Percentiles rank a stretch among this genome's conserved stretches.
Evolutionary conservation across 92 coral and sea anemone species (phyloP).

Genomic region (Blastomussa wellsi): DNA sequence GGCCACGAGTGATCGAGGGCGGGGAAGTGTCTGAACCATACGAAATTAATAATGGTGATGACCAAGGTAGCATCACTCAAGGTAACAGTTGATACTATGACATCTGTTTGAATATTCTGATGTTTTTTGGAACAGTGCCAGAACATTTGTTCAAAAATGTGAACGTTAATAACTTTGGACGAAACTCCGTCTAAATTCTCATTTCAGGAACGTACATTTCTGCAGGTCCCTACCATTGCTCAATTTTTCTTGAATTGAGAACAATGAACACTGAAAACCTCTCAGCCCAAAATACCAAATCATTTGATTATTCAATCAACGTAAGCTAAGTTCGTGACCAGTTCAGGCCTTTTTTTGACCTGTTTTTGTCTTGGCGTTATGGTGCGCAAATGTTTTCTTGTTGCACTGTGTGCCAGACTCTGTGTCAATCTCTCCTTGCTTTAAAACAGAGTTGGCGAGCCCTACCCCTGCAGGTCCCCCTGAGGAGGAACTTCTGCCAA

Average conservation of each 20-base stretch:
- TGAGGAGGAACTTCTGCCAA: background rate
- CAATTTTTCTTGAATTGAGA: too few relatives aligned
- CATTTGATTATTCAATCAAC: too few relatives aligned
- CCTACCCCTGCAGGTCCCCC: background rate
- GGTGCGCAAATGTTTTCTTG: too few relatives aligned
- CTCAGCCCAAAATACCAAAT: too few relatives aligned
- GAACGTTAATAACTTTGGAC: background rate
- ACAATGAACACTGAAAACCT: too few relatives aligned
- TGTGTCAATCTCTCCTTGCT: background rate
- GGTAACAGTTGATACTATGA: conserved; percentile 1
- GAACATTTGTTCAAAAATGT: background rate
- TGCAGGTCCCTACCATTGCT: background rate
- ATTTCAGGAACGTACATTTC: background rate
- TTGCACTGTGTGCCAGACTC: background rate
- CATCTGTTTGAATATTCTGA: background rate
- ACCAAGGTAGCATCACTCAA: background rate
- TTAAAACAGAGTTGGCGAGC: background rate
- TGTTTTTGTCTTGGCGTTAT: too few relatives aligned
- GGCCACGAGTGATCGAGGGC: conserved; percentile 62
- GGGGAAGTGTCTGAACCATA: conserved; percentile 16
- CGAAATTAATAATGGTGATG: conserved; percentile 4
- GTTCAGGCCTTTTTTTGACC: too few relatives aligned
- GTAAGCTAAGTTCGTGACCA: too few relatives aligned
- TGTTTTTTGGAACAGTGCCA: background rate
- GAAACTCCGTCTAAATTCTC: background rate